These are phyloP conservation scores for Chalcosyrphus nemorum DNA, from an alignment of 2,888 invertebrate genomes.

Conservation along the genomic window DNA sequence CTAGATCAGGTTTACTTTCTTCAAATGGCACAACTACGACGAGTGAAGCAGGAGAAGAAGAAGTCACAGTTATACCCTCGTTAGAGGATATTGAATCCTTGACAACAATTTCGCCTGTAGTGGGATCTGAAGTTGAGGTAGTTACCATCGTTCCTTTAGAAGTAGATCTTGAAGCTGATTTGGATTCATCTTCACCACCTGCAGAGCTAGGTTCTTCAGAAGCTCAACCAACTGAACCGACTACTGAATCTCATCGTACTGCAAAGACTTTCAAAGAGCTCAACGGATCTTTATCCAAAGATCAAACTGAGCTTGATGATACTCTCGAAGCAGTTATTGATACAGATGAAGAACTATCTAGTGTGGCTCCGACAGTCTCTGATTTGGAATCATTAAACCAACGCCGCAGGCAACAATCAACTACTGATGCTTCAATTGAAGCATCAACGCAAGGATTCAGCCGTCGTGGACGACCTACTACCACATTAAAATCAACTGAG, in stretches of 20 bases:
- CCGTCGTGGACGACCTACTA: background rate
- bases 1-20: background rate
- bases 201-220: background rate
- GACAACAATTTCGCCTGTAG: background rate
- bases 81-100: conserved; percentile 14
- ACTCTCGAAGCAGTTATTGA: background rate
- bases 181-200: background rate
- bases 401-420: conserved; percentile 2
- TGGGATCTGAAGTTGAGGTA: background rate
- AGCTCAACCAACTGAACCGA: background rate
- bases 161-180: background rate
- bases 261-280: conserved; percentile 39
- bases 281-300: background rate
- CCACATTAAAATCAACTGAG: background rate
- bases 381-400: background rate
- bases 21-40: background rate
- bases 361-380: conserved; percentile 7
- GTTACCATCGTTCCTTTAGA: background rate
- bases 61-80: background rate
- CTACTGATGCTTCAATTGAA: background rate
- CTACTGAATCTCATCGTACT: conserved; percentile 19
- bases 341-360: background rate
- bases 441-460: background rate
- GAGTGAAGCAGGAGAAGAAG: background rate
- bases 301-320: background rate